Evolutionary conservation across 2,113 vertebrate genomes (phyloP), one percentile per base, ranked within the genome.

Genomic region (Lates calcarifer): DNA sequence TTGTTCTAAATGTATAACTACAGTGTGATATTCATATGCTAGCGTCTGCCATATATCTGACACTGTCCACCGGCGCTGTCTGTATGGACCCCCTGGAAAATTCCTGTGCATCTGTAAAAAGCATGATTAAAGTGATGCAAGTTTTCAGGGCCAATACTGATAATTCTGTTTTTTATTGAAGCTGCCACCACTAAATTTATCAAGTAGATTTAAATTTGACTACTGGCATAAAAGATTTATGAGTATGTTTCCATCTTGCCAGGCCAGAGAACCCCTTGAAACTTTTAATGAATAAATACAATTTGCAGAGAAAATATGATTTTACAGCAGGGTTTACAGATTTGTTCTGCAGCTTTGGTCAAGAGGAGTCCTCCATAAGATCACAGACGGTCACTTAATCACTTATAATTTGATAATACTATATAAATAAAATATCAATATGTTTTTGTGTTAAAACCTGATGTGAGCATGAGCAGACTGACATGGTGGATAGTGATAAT

Each of bases 1-100:
- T 75, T 88, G 79, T 90, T 77, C 47, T 60, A 1, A 70, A 57
- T 66, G 73, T 55, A 47, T 29, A 73, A 67, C 63, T 57, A 13
- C 55, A 18, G 51, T 45, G 31, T 78, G 77, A 72, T 55, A 28
- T 56, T 51, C 71, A 82, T 56, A 33, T 5, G 41, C 33, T 6
- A 4, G 31, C 18, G 53, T 22, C 33, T 41, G 39, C 24, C 33
- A 33, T 33, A 28, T 18, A 60, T 64, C 62, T 77, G 51, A 4
- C 17, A 17, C n/a, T 71, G 58, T 53, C 68, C 62, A 26, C 24
- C 0, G 55, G 64, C 82, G 24, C 31, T 10, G 1, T 14, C 13
- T 41, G 3, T 1, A 31, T 8, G 18, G 20, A 17, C 20, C 24
- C 0, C 28, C 1, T 5, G 24, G 41, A 37, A 49, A n/a, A 49